These are phyloP conservation scores for Lithobius niger DNA, from an alignment of 1,140 invertebrate species.

Conservation along the genomic window DNA sequence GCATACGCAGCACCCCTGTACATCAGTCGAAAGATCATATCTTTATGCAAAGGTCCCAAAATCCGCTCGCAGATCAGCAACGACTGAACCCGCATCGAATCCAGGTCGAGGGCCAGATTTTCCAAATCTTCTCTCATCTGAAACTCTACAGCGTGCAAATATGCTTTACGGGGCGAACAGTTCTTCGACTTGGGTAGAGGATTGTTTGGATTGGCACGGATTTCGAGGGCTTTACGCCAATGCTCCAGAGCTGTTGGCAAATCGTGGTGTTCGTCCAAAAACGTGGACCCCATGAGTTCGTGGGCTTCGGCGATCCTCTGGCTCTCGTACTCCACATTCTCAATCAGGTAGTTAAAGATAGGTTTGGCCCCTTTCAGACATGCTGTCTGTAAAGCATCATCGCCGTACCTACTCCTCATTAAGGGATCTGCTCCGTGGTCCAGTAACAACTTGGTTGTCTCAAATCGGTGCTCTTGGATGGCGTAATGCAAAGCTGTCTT, in stretches of 20 bases:
- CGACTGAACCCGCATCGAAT: conserved; percentile 66
- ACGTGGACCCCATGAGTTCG: conserved; percentile 69
- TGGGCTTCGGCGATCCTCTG: conserved; percentile 64
- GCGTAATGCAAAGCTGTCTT: conserved; percentile 90
- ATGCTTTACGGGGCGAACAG: conserved; percentile 42
- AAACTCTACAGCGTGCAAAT: conserved; percentile 54
- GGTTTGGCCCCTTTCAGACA: conserved; percentile 71
- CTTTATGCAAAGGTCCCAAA: conserved; percentile 63
- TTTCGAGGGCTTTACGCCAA: conserved; percentile 23
- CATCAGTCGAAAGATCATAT: conserved; percentile 54
- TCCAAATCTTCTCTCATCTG: conserved; percentile 52
- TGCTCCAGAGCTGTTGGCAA: conserved; percentile 21
- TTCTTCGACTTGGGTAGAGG: conserved; percentile 21
- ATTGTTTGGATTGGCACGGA: conserved; percentile 18
- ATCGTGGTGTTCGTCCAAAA: conserved; percentile 47
- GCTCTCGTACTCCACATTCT: conserved; percentile 43
- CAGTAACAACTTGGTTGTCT: conserved; percentile 68
- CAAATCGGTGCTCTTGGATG: conserved; percentile 72
- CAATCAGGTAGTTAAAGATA: conserved; percentile 62
- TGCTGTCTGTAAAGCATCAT: conserved; percentile 80
- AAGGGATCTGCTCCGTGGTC: conserved; percentile 63
- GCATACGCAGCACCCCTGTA: conserved; percentile 71
- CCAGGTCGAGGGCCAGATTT: conserved; percentile 53
- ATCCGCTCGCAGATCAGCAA: conserved; percentile 68
- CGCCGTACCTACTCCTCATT: conserved; percentile 56